phyloP scores from a whole-genome alignment of 2,113 vertebrate species.

The Epinephelus lanceolatus region DNA sequence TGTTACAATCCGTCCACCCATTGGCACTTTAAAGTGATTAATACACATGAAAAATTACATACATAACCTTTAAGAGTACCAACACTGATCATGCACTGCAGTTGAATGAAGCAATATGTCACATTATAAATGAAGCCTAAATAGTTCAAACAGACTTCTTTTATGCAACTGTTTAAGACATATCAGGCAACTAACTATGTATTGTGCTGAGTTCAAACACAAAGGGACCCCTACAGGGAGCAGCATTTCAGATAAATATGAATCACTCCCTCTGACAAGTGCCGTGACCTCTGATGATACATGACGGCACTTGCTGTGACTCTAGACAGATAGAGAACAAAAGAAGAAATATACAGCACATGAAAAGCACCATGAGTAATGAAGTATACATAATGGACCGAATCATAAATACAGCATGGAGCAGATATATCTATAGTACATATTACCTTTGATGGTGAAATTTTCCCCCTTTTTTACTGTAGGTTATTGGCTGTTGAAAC shows the following conservation, averaged over 20 bases:
- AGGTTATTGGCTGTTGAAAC: slow-evolving; percentile 22
- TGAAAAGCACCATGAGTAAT: slow-evolving; percentile 40
- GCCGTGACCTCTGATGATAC: slow-evolving; percentile 52
- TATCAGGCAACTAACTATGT: slow-evolving; percentile 31
- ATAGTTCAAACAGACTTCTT: slow-evolving; percentile 40
- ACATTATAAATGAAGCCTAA: slow-evolving; percentile 21
- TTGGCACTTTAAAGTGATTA: too few species aligned
- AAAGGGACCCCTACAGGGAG: slow-evolving; percentile 28
- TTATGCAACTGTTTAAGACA: slow-evolving; percentile 13
- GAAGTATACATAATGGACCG: slow-evolving; percentile 14
- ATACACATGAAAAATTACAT: too few species aligned
- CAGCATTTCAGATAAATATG: slow-evolving; percentile 31
- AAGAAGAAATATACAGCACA: slow-evolving; percentile 37
- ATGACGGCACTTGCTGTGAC: slow-evolving; percentile 29
- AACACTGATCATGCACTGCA: background rate
- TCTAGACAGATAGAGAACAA: slow-evolving; percentile 53
- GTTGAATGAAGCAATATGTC: slow-evolving; percentile 43
- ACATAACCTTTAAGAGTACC: background rate
- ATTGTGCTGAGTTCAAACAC: slow-evolving; percentile 57
- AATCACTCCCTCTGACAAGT: slow-evolving; percentile 53
- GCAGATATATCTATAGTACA: slow-evolving; percentile 14
- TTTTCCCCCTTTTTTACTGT: background rate
- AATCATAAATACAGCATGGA: slow-evolving; percentile 38
- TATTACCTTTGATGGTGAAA: slow-evolving; percentile 34
- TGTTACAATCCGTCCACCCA: too few species aligned